Base-by-base conservation (phyloP, 2,888 invertebrate species). In the Cybosia mesomella region DNA sequence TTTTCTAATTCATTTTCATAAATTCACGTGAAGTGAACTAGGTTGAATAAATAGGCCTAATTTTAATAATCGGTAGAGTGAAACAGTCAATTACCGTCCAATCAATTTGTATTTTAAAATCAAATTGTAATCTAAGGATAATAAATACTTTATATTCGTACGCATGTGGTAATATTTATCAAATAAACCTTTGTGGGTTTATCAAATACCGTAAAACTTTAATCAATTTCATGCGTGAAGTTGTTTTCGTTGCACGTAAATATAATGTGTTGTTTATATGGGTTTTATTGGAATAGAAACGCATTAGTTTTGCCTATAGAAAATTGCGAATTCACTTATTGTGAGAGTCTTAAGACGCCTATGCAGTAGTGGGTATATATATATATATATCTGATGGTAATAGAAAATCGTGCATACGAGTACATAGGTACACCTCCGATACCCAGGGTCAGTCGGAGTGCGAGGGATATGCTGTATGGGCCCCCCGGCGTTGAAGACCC, bases 171-270 rank as follows among this genome's bases (percentile, higher is more conserved):
- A 54, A 63, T 18, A 34, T 18, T 54, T 34, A 34, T 53, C 49
- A 63, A 36, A 22, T 63, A 43, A n/a, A 60, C 18, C 10, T 60
- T 49, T 36, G 32, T 9, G 21, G 1, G 22, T 28, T 24, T 61
- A 49, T 49, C 28, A 24, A 61, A 49, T 13, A 43, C 5, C 11
- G 28, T 61, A 49, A 54, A 63, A 32, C 1, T 34, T 54, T 7
- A 63, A 62, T 62, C 53, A 21, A 54, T 63, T 63, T 63, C 54
- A 63, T 34, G 54, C 34, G 34, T 63, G 22, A 62, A 54, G n/a
- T 63, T 54, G 54, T 63, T 54, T 43, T 63, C n/a, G 34, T 53
- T 32, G 13, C 32, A 34, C 34, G 62, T 54, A 34, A 54, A 18
- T 62, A 22, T 63, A 61, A 61, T 43, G 36, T 36, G 22, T 63